Base-by-base conservation (phyloP, 2,113 vertebrate species). In the Trochalopteron elliotii region DNA sequence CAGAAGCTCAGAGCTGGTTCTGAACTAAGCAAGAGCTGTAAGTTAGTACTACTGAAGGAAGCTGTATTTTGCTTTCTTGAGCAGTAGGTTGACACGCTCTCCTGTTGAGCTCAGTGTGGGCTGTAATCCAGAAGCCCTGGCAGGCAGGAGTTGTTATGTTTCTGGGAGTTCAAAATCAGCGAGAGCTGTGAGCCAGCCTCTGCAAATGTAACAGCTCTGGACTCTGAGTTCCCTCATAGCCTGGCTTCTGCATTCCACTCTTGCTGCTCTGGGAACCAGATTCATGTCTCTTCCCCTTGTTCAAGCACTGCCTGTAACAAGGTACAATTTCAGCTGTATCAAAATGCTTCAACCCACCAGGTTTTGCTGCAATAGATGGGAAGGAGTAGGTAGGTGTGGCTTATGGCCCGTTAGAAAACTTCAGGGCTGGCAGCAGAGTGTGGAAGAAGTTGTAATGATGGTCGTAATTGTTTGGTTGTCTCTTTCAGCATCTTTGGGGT, bases 21-120 rank as follows among this genome's bases (percentile, higher is more conserved):
- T 95, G 78, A 93, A 49, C 57, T 69, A 60, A 79, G 37, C 61
- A 79, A 69, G 44, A 76, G 49, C 45, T 91, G 27, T 39, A 68
- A 64, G 53, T 70, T 76, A 47, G 30, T 71, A 72, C 74, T 80
- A 17, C 67, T 85, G 20, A 93, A 89, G 27, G 90, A 84, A 60
- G 53, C 35, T 90, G 70, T 85, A 4, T 77, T 95, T 93, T 96
- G 88, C 50, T 88, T 83, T 87, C 75, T 57, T 57, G 74, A 85
- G 78, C 40, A 53, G 75, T 49, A 83, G 82, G 61, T 92, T 90
- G 59, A 68, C n/a, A 27, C 13, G 5, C 22, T 87, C 47, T 83
- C 67, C 67, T 65, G 49, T 79, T 94, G 82, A 88, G 90, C 82
- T 76, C 18, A 3, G 63, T 77, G 92, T 90, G 79, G 78, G 85